phyloP scores from a whole-genome alignment of 1,140 invertebrate species.

The Ceratitis capitata region DNA sequence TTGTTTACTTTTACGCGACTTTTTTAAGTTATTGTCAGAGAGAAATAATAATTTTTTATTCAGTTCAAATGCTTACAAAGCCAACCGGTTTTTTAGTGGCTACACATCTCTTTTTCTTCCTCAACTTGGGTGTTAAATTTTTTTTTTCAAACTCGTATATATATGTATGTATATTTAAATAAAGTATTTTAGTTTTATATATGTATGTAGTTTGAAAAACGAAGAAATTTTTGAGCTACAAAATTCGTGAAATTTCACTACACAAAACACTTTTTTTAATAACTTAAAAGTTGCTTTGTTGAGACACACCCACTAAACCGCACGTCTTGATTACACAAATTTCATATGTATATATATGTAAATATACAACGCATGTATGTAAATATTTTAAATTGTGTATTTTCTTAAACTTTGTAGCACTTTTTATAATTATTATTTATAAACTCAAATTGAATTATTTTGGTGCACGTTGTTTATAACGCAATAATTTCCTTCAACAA shows the following conservation, averaged over 20 bases:
- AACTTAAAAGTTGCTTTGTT: neutral
- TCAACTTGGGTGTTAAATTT: neutral
- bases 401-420: neutral
- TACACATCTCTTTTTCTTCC: neutral
- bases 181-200: too few relatives aligned
- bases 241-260: too few relatives aligned
- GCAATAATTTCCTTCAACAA: neutral
- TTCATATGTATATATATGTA: too few relatives aligned
- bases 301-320: neutral
- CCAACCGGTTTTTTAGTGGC: slow-evolving; percentile 19
- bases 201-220: too few relatives aligned
- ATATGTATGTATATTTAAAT: too few relatives aligned
- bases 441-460: neutral
- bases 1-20: neutral
- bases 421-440: neutral
- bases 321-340: neutral
- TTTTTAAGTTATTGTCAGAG: neutral
- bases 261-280: too few relatives aligned
- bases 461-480: neutral
- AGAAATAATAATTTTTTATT: neutral
- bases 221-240: too few relatives aligned
- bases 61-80: neutral
- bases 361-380: neutral
- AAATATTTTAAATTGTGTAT: neutral
- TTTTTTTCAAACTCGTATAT: too few relatives aligned